Percentiles rank a stretch among this genome's conserved stretches.
Evolutionary conservation across 2,113 vertebrate species (phyloP).

Genomic region (Triplophysa tibetana): DNA sequence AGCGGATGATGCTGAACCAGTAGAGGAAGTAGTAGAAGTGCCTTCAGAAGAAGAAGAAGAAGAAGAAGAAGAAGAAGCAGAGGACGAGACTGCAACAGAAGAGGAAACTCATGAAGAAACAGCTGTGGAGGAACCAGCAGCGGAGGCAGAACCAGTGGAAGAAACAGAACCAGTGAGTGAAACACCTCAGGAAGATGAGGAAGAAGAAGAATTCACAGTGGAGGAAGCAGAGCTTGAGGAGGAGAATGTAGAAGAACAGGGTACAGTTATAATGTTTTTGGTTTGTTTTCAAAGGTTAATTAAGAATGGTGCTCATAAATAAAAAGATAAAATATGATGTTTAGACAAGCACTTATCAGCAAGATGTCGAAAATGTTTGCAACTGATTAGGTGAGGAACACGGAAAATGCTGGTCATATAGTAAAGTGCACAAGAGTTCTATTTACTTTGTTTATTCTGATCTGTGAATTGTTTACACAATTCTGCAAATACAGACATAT

Average conservation of each 20-base stretch:
- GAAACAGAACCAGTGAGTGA: constrained; percentile 17
- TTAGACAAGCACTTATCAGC: neutral
- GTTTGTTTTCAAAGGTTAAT: neutral
- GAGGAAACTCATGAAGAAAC: neutral
- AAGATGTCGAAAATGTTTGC: too few species aligned
- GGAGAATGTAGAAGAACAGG: constrained; percentile 16
- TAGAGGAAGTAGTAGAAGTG: constrained; percentile 26
- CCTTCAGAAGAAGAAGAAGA: too few species aligned
- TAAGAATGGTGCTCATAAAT: neutral
- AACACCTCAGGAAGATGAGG: constrained; percentile 20
- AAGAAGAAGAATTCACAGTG: constrained; percentile 2
- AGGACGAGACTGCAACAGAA: neutral
- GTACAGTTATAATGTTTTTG: neutral
- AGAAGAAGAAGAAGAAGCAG: constrained; percentile 62
- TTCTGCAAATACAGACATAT: too few species aligned
- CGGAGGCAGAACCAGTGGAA: constrained; percentile 61
- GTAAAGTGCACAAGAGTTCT: too few species aligned
- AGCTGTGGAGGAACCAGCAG: constrained; percentile 23
- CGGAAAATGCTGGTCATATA: too few species aligned
- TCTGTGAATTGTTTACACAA: too few species aligned
- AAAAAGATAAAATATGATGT: neutral
- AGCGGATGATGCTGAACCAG: neutral
- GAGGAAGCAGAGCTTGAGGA: constrained; percentile 8
- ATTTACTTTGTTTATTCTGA: too few species aligned
- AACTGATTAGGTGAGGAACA: too few species aligned